phyloP scores from a whole-genome alignment of 2,888 invertebrate species.

The Tinea semifulvella region DNA sequence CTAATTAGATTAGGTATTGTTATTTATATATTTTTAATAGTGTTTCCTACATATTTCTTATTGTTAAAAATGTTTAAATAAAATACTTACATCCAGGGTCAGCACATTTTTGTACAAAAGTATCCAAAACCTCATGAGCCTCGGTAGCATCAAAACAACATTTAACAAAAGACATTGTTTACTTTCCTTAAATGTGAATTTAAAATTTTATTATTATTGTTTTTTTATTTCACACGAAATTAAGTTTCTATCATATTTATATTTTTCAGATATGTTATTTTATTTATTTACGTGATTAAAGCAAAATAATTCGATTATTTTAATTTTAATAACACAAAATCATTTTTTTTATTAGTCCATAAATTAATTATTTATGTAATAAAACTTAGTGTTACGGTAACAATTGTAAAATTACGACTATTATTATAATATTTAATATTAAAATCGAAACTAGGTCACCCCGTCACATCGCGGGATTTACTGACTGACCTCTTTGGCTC shows the following conservation, averaged over 20 bases:
- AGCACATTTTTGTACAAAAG: constrained; percentile 80
- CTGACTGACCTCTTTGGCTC: constrained; percentile 9
- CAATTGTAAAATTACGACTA: neutral
- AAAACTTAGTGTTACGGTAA: neutral
- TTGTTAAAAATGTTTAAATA: neutral
- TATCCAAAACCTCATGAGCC: constrained; percentile 77
- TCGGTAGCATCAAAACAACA: constrained; percentile 84
- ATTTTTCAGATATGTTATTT: neutral
- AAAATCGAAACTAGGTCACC: neutral
- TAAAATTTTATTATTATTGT: neutral
- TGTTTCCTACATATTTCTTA: neutral
- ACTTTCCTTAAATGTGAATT: neutral
- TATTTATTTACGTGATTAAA: neutral
- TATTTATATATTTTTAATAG: neutral
- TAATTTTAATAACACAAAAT: constrained; percentile 3
- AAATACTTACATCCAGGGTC: constrained; percentile 82
- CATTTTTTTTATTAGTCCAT: neutral
- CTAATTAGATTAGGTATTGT: constrained; percentile 4
- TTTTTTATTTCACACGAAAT: neutral
- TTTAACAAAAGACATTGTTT: constrained; percentile 73
- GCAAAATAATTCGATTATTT: neutral
- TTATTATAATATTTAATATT: neutral
- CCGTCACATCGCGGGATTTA: constrained; percentile 9
- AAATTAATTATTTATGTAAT: neutral
- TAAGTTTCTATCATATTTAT: neutral